Conservation (phyloP, 2,797 vertebrate genomes). For the Chiroxiphia lanceolata region DNA sequence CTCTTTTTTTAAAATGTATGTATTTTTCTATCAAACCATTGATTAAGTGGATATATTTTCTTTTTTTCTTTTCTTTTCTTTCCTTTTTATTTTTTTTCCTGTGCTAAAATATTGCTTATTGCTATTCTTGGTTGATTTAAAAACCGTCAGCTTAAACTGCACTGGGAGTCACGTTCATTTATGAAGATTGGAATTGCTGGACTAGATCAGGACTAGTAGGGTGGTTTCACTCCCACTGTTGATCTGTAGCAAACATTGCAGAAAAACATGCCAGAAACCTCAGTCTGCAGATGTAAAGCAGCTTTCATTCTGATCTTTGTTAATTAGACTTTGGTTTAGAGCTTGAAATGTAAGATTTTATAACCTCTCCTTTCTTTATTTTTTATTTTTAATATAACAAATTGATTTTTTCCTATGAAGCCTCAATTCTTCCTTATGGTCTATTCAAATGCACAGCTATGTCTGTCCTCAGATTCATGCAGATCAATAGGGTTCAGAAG, state of each 20-base stretch:
- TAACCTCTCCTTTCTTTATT: not conserved
- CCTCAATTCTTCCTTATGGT: not conserved
- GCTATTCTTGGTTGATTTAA: not conserved
- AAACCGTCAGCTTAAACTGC: not conserved
- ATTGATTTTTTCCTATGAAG: not conserved
- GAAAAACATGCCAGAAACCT: not conserved
- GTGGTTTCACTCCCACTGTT: not conserved
- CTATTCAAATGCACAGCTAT: not conserved
- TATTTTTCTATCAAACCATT: not conserved
- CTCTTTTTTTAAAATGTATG: not conserved
- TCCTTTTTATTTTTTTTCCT: not conserved
- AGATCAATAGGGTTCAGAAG: slow-evolving; percentile 25
- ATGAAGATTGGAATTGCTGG: not conserved
- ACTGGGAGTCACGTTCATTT: not conserved
- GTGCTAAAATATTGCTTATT: not conserved
- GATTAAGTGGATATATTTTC: not conserved
- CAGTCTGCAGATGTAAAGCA: not conserved
- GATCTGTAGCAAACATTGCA: not conserved
- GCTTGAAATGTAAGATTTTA: not conserved
- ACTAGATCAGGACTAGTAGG: not conserved
- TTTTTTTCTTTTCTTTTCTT: no score
- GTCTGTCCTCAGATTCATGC: not conserved
- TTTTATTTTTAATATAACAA: not conserved
- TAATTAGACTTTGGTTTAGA: not conserved
- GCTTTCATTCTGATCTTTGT: not conserved